Conservation (phyloP, 2,888 invertebrate genomes). For the Aromia moschata region DNA sequence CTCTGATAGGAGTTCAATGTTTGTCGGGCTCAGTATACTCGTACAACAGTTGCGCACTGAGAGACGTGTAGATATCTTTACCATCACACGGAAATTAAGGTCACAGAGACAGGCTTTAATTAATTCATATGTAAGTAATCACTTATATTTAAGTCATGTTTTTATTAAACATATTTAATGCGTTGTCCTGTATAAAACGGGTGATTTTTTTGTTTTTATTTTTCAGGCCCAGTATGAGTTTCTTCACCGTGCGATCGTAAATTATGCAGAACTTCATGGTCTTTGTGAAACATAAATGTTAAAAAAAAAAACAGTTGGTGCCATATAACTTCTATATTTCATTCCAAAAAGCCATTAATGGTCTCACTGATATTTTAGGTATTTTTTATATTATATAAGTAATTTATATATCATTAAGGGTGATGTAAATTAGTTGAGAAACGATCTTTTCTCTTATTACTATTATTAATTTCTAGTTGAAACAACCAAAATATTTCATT, state of each 20-base stretch:
- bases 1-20: conserved; percentile 89
- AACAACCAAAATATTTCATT: conserved; percentile 41
- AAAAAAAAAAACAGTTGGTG: conserved; percentile 48
- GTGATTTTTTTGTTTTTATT: conserved; percentile 28
- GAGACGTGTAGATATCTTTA: conserved; percentile 86
- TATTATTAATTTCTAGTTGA: conserved; percentile 45
- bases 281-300: conserved; percentile 67
- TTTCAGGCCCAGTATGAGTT: conserved; percentile 92
- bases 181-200: not conserved
- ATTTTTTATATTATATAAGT: conserved; percentile 56
- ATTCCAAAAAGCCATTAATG: conserved; percentile 50
- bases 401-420: conserved; percentile 47
- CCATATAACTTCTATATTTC: conserved; percentile 51
- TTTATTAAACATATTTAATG: too few relatives aligned
- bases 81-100: conserved; percentile 82
- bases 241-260: conserved; percentile 89
- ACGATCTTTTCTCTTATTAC: too few relatives aligned
- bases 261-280: conserved; percentile 88
- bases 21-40: conserved; percentile 86
- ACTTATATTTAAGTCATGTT: too few relatives aligned
- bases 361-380: conserved; percentile 52
- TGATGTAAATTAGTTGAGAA: conserved; percentile 40
- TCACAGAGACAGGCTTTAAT: conserved; percentile 86
- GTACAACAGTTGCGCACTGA: conserved; percentile 86
- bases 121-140: conserved; percentile 82